These are phyloP conservation scores for Lobophora halterata DNA, from an alignment of 2,888 invertebrate genomes.

Conservation along the genomic window DNA sequence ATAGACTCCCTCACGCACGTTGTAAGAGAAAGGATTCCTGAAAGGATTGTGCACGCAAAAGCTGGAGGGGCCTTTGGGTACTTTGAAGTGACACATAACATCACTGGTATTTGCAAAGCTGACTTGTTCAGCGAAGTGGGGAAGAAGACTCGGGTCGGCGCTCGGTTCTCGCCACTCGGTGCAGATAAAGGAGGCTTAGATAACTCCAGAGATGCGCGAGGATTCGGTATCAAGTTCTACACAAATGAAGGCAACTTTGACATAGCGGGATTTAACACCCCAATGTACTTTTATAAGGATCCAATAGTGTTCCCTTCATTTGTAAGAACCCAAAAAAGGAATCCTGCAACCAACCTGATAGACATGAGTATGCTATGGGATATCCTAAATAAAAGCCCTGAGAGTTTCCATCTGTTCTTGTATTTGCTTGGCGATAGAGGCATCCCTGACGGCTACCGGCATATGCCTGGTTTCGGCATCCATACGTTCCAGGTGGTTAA, in stretches of 20 bases:
- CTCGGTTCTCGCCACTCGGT: conserved; percentile 80
- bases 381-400: conserved; percentile 73
- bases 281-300: conserved; percentile 79
- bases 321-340: conserved; percentile 77
- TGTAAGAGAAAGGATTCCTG: conserved; percentile 90
- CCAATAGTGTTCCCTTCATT: conserved; percentile 75
- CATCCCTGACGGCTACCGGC: conserved; percentile 91
- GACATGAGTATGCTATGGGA: too few relatives aligned
- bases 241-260: conserved; percentile 50
- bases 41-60: conserved; percentile 95
- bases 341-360: too few relatives aligned
- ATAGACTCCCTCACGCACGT: conserved; percentile 88
- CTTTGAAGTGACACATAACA: conserved; percentile 90
- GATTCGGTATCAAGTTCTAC: conserved; percentile 60
- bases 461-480: conserved; percentile 94
- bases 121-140: conserved; percentile 81
- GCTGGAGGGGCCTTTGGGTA: conserved; percentile 92
- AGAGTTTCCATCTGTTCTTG: conserved; percentile 86
- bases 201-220: conserved; percentile 48
- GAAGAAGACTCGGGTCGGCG: conserved; percentile 78
- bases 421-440: conserved; percentile 92
- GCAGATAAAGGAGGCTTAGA: conserved; percentile 85
- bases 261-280: conserved; percentile 69
- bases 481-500: conserved; percentile 94
- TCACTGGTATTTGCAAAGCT: conserved; percentile 85